Conservation (phyloP, 2,113 vertebrate species). For the Periophthalmus modestus region DNA sequence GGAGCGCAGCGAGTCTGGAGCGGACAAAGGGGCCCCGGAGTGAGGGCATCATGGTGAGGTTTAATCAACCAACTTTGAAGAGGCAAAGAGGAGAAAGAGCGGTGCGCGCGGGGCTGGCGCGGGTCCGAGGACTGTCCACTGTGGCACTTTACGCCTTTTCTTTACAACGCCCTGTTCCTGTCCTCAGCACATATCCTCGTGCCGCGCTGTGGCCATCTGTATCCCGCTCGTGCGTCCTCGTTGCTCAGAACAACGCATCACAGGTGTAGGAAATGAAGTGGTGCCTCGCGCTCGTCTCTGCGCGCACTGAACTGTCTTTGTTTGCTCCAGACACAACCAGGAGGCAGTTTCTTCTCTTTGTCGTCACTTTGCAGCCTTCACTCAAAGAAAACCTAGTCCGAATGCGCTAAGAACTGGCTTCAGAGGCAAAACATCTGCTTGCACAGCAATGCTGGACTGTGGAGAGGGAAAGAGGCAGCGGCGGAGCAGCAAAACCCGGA, state of each 20-base stretch:
- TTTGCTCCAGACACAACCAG: slow-evolving; percentile 19
- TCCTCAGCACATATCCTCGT: slow-evolving; percentile 71
- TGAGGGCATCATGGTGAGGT: slow-evolving; percentile 65
- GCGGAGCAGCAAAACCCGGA: slow-evolving; percentile 77
- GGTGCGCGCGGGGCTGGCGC: slow-evolving; percentile 19
- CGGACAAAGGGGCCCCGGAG: slow-evolving; percentile 77
- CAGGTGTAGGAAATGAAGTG: slow-evolving; percentile 77
- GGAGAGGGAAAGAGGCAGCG: slow-evolving; percentile 61
- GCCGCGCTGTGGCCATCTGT: slow-evolving; percentile 64
- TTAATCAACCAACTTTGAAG: slow-evolving; percentile 65
- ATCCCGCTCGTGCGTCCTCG: slow-evolving; percentile 69
- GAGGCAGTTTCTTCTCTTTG: slow-evolving; percentile 43
- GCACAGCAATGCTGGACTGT: slow-evolving; percentile 76
- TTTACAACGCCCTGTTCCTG: slow-evolving; percentile 54
- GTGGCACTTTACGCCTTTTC: slow-evolving; percentile 47
- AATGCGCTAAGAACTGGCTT: slow-evolving; percentile 59
- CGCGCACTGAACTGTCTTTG: slow-evolving; percentile 39
- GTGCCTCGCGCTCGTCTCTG: slow-evolving; percentile 42
- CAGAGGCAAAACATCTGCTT: slow-evolving; percentile 75
- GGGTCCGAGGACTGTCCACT: slow-evolving; percentile 56
- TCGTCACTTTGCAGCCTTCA: slow-evolving; percentile 52
- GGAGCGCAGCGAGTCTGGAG: slow-evolving; percentile 65
- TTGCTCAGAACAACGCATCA: slow-evolving; percentile 80
- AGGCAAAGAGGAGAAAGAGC: slow-evolving; percentile 31
- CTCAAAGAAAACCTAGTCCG: slow-evolving; percentile 52